Base-by-base conservation (phyloP, 1,140 invertebrate genomes). In the Drosophila biarmipes region DNA sequence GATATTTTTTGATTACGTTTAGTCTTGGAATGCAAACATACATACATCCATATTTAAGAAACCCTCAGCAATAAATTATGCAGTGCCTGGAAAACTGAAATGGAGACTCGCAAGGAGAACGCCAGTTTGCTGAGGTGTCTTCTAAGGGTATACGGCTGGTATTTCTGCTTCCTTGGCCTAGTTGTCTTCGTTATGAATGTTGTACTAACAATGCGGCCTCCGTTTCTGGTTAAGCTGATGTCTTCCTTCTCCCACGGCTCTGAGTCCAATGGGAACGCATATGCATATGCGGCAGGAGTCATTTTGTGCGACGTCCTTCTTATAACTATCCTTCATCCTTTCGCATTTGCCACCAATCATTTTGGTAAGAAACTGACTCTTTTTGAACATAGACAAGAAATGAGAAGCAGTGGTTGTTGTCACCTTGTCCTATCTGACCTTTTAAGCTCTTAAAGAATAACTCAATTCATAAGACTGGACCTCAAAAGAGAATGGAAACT, bases 301-400 rank as follows among this genome's bases (percentile, higher is more conserved):
- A 94, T 96, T n/a, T 31, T 96, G 0, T 94, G 94, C 78, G 94
- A 95, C 7, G 93, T 95, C 0, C 55, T 97, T 19, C 95, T 95
- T 69, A 94, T 95, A 6, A 92, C 97, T 35, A 92, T 96, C 6
- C 94, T 95, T 73, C 97, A 98, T 93, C 95, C 95, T 0, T 96
- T 96, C 84, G 95, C 97, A 93, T 95, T 97, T 90, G 94, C 93
- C 21, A 92, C 96, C 1, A 92, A 94, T 69, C 95, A 96, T 75
- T 93, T 96, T 59, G 96, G 96, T 74, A 1, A 21, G 68, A 38
- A 14, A 5, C 2, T 10, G 11, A 14, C 2, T 3, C 12, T 11
- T 10, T n/a, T 3, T 8, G 0, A 12, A 14, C 24, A 24, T n/a
- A n/a, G n/a, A n/a, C n/a, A n/a, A n/a, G n/a, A n/a, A n/a, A n/a